phyloP scores from a whole-genome alignment of 2,888 invertebrate species.

The Acleris cristana region DNA sequence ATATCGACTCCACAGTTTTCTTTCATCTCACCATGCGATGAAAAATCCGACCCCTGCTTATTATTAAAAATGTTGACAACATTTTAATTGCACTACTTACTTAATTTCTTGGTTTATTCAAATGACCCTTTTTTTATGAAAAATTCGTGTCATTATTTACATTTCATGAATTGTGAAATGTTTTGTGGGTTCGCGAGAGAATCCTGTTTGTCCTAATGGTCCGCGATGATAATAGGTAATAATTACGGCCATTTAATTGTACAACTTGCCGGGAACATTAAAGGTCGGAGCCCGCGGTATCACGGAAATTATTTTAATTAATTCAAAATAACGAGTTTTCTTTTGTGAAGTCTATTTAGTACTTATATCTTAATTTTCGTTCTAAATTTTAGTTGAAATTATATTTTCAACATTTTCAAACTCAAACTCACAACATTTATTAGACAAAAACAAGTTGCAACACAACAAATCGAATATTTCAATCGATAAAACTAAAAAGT shows the following conservation, averaged over 20 bases:
- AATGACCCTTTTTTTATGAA: neutral
- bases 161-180: neutral
- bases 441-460: too few species aligned
- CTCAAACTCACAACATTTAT: too few species aligned
- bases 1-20: too few species aligned
- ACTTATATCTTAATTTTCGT: conserved; percentile 19
- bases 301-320: conserved; percentile 18
- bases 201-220: conserved; percentile 16
- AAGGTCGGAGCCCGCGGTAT: conserved; percentile 4
- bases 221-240: conserved; percentile 15
- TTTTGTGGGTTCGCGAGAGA: conserved; percentile 12
- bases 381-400: too few species aligned
- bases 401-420: too few species aligned
- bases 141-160: neutral
- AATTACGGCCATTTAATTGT: conserved; percentile 22
- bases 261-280: conserved; percentile 16
- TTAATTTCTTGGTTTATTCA: too few species aligned
- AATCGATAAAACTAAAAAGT: too few species aligned
- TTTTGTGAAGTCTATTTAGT: neutral
- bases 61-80: too few species aligned
- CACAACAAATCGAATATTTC: too few species aligned
- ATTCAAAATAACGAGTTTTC: conserved; percentile 21
- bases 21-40: too few species aligned
- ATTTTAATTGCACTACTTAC: too few species aligned
- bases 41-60: too few species aligned